Evolutionary conservation across 2,888 invertebrate genomes (phyloP).

Genomic region (Tetranychus truncatus): DNA sequence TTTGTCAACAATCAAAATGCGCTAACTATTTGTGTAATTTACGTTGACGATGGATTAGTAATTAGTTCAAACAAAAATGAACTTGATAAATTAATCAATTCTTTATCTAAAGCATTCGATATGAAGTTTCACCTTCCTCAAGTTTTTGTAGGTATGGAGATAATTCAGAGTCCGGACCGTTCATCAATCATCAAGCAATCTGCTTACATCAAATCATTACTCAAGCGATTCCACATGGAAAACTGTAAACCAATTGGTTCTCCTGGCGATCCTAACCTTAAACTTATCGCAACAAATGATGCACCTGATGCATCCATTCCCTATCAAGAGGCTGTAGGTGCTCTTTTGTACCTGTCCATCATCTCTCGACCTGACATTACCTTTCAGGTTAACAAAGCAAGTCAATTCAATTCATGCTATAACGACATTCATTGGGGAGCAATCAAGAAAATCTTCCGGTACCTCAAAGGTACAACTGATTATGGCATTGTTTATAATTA

Average conservation of each 20-base stretch:
- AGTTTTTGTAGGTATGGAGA: conserved; percentile 14
- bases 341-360: not conserved
- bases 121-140: not conserved
- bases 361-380: conserved; percentile 3
- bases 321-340: not conserved
- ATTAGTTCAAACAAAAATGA: not conserved
- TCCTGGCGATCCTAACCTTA: not conserved
- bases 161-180: not conserved
- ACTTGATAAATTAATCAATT: not conserved
- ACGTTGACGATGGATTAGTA: conserved; percentile 22
- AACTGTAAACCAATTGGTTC: conserved; percentile 11
- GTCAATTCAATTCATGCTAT: not conserved
- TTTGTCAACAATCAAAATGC: conserved; percentile 8
- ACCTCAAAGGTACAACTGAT: conserved; percentile 8
- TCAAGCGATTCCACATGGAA: not conserved
- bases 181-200: not conserved
- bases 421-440: conserved; percentile 8
- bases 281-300: not conserved
- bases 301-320: not conserved
- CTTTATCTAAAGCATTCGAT: not conserved
- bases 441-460: conserved; percentile 4
- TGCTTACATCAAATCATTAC: conserved; percentile 5
- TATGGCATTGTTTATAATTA: not conserved
- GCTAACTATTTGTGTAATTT: conserved; percentile 17
- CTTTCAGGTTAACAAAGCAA: not conserved